phyloP scores from a whole-genome alignment of 2,113 vertebrate genomes.

The Nycticryphes semicollaris region DNA sequence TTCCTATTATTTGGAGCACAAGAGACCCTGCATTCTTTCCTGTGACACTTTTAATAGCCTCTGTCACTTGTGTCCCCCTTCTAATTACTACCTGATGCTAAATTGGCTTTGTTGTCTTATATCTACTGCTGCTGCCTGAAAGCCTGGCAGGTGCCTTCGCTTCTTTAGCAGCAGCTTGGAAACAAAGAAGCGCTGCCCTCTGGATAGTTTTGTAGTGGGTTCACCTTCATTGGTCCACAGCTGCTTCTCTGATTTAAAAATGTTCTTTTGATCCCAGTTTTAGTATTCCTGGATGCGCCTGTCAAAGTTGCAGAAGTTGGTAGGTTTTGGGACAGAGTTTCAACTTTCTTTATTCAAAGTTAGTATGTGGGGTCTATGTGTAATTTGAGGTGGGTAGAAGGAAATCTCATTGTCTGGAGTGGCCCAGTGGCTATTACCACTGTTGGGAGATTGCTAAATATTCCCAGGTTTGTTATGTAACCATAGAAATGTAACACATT shows the following conservation, averaged over 20 bases:
- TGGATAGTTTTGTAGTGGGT: not conserved
- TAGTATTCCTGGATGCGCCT: not conserved
- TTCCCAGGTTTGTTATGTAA: not conserved
- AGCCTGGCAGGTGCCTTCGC: not conserved
- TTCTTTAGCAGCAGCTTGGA: not conserved
- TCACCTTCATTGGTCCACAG: not conserved
- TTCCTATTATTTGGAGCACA: not conserved
- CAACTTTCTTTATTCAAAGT: not conserved
- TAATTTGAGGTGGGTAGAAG: not conserved
- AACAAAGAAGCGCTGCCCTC: not conserved
- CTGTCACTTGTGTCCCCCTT: not conserved
- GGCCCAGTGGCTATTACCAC: too few species aligned
- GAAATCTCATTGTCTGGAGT: not conserved
- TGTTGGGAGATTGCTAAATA: not conserved
- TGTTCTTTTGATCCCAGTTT: not conserved
- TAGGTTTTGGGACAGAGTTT: not conserved
- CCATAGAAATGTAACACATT: not conserved
- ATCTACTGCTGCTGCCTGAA: not conserved
- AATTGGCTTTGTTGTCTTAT: not conserved
- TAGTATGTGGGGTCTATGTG: not conserved
- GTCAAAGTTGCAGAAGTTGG: not conserved
- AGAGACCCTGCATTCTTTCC: not conserved
- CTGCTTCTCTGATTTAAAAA: not conserved
- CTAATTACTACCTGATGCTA: not conserved
- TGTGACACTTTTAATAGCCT: not conserved